Evolutionary conservation across 2,888 invertebrate genomes (phyloP).

Genomic region (Iphiclides podalirius): DNA sequence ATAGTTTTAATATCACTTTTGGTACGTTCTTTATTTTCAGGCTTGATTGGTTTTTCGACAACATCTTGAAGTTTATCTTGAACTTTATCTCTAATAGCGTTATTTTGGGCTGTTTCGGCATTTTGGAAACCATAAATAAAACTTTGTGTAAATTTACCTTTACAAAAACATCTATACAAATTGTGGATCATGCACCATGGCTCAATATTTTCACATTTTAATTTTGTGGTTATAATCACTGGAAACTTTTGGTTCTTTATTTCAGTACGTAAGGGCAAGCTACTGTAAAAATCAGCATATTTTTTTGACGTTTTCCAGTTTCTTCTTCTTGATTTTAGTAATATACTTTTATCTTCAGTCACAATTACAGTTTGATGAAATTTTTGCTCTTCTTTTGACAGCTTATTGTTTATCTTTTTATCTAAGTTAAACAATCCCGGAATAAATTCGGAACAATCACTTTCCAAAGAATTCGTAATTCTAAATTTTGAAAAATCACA

Average conservation of each 20-base stretch:
- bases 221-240: conserved; percentile 42
- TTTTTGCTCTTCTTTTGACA: conserved; percentile 85
- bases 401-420: conserved; percentile 70
- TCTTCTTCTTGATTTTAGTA: conserved; percentile 80
- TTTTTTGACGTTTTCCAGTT: conserved; percentile 81
- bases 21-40: too few species aligned
- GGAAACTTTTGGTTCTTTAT: conserved; percentile 37
- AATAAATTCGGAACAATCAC: conserved; percentile 41
- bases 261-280: conserved; percentile 44
- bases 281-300: conserved; percentile 77
- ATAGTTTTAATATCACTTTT: not conserved
- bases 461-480: conserved; percentile 42
- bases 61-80: too few species aligned
- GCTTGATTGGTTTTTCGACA: too few species aligned
- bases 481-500: conserved; percentile 59
- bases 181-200: conserved; percentile 84
- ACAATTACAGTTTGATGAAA: conserved; percentile 86
- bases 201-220: conserved; percentile 68
- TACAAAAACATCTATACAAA: conserved; percentile 84
- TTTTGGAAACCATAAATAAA: conserved; percentile 5
- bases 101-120: conserved; percentile 21
- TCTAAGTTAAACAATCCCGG: conserved; percentile 65
- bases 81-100: conserved; percentile 1
- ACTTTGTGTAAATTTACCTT: conserved; percentile 57
- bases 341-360: conserved; percentile 82